These are phyloP conservation scores for Lepus timidus DNA, from an alignment of 2,113 vertebrate genomes.

Conservation along the genomic window DNA sequence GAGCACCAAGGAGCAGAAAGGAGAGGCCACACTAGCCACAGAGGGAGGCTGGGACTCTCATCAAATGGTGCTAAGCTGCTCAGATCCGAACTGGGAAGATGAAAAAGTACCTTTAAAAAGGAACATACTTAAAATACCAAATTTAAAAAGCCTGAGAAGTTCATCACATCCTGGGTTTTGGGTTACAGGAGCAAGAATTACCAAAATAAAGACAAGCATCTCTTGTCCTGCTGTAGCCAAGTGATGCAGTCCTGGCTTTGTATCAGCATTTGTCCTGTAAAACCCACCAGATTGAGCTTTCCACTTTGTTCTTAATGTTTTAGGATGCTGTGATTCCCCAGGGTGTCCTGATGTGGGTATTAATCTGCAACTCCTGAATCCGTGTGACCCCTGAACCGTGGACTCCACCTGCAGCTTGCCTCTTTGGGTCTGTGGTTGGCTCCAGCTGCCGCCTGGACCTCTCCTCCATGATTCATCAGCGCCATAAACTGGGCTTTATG, in stretches of 20 bases:
- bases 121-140: background rate
- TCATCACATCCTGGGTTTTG: background rate
- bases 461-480: background rate
- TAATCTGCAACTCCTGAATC: background rate
- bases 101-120: background rate
- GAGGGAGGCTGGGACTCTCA: rapidly evolving
- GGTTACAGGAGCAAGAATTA: constrained; percentile 34
- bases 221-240: background rate
- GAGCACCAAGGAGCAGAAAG: background rate
- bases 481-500: background rate
- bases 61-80: rapidly evolving
- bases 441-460: background rate
- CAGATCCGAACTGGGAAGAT: background rate
- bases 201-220: background rate
- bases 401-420: constrained; percentile 11
- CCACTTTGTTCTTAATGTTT: constrained; percentile 3
- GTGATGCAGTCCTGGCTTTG: background rate
- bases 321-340: background rate
- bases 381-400: background rate
- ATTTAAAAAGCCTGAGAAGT: constrained; percentile 37
- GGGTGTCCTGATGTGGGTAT: background rate
- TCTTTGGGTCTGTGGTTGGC: background rate
- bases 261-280: background rate
- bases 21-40: rapidly evolving
- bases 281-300: background rate